phyloP scores from a whole-genome alignment of 2,888 invertebrate species.

The Trachelus stipa region DNA sequence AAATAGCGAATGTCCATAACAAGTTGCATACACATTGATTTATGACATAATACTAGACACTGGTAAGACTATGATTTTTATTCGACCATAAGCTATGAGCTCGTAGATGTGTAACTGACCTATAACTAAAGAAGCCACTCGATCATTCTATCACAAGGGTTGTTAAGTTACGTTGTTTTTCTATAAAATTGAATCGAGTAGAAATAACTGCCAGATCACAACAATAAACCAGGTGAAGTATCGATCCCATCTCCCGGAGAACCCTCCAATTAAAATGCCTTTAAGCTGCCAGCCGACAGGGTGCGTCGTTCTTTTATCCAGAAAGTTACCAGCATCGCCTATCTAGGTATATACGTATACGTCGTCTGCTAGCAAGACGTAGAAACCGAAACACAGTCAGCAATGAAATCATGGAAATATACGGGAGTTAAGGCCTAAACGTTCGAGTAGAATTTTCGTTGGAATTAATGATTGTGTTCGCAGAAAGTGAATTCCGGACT shows the following conservation, averaged over 20 bases:
- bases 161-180: neutral
- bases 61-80: neutral
- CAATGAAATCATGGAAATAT: slow-evolving; percentile 2
- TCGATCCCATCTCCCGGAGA: neutral
- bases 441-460: neutral
- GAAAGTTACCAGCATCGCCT: neutral
- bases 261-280: neutral
- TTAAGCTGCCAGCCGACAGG: neutral
- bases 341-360: neutral
- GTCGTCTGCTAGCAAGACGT: neutral
- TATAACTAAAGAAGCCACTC: neutral
- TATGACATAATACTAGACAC: neutral
- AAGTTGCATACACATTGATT: neutral
- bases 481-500: neutral
- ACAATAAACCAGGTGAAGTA: neutral
- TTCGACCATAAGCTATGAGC: neutral
- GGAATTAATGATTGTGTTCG: slow-evolving; percentile 4
- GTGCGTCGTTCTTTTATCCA: neutral
- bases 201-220: neutral
- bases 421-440: neutral
- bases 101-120: neutral
- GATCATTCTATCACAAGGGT: neutral
- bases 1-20: neutral
- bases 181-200: neutral
- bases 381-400: neutral